phyloP scores from a whole-genome alignment of 2,797 vertebrate genomes.

The Thunnus albacares region DNA sequence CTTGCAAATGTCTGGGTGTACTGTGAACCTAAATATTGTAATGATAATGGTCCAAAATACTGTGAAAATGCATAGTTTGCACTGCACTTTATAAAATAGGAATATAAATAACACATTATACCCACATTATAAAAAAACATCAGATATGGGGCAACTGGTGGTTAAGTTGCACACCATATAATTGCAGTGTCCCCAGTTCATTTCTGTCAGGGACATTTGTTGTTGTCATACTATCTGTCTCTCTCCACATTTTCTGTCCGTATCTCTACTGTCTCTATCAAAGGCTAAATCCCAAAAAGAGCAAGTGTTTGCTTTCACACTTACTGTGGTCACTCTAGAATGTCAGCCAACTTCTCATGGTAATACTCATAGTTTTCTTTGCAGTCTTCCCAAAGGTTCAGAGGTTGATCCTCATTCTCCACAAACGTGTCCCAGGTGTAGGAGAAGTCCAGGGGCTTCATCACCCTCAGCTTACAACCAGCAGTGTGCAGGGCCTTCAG shows the following conservation, averaged over 20 bases:
- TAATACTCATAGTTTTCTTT: conserved; percentile 95
- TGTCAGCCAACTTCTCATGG: conserved; percentile 92
- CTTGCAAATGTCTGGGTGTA: no score
- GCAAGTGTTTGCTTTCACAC: conserved; percentile 7
- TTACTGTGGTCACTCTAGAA: conserved; percentile 86
- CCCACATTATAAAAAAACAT: no score
- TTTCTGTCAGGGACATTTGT: no score
- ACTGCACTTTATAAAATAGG: no score
- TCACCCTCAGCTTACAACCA: conserved; percentile 92
- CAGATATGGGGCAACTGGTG: no score
- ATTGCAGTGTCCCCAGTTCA: no score
- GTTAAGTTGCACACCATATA: no score
- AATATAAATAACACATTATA: no score
- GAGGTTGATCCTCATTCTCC: conserved; percentile 87
- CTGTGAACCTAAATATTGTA: no score
- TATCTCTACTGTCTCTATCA: neutral
- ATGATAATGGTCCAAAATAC: no score
- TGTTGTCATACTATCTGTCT: neutral
- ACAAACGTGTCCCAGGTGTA: conserved; percentile 96
- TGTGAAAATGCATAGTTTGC: no score
- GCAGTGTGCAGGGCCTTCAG: conserved; percentile 87
- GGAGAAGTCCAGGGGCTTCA: conserved; percentile 96
- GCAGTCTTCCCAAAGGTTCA: conserved; percentile 96
- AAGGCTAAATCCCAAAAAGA: neutral
- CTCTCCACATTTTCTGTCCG: neutral